Conservation (phyloP, 2,797 vertebrate species). For the Cossypha heuglini region DNA sequence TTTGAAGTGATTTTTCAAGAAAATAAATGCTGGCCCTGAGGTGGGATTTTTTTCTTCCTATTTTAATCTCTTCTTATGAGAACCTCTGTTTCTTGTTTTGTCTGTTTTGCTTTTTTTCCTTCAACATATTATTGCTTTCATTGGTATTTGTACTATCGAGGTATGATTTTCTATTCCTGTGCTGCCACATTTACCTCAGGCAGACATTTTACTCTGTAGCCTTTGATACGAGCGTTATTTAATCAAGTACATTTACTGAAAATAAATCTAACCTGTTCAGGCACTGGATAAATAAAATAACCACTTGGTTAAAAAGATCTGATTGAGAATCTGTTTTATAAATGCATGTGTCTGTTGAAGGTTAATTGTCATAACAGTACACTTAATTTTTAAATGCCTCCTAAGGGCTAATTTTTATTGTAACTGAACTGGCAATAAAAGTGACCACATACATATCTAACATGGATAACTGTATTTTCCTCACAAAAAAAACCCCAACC, state of each 20-base stretch:
- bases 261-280: background rate
- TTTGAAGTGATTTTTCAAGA: background rate
- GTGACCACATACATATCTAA: background rate
- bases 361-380: background rate
- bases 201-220: background rate
- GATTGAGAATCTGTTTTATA: background rate
- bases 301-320: background rate
- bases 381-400: background rate
- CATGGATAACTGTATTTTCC: background rate
- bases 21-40: background rate
- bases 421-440: background rate
- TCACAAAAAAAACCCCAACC: accelerated
- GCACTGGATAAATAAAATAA: background rate
- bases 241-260: background rate
- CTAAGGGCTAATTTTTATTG: background rate
- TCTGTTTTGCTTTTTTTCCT: background rate
- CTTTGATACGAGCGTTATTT: background rate
- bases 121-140: background rate
- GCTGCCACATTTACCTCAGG: background rate
- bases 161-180: background rate
- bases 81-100: background rate
- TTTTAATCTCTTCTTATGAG: background rate
- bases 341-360: background rate
- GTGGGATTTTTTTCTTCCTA: accelerated
- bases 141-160: background rate